These are phyloP conservation scores for Aleadryas rufinucha DNA, from an alignment of 2,113 vertebrate genomes.

Conservation along the genomic window DNA sequence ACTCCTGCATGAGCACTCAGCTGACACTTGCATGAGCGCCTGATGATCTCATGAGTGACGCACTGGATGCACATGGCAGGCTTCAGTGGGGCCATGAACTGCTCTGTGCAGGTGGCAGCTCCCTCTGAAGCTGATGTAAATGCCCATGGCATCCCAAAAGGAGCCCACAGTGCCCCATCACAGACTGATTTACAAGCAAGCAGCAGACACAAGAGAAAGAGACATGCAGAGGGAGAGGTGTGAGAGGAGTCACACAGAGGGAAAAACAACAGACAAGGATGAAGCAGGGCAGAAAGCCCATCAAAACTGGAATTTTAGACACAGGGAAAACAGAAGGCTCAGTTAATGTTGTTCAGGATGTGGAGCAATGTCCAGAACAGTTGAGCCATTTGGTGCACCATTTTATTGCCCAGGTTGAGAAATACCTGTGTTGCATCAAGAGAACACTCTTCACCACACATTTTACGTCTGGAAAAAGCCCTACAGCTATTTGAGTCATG, in stretches of 20 bases:
- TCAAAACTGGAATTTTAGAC: background rate
- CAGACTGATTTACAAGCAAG: background rate
- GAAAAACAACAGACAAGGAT: background rate
- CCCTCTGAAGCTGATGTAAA: background rate
- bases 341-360: background rate
- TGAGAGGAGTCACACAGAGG: background rate
- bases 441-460: background rate
- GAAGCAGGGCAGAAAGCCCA: background rate
- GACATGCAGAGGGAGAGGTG: background rate
- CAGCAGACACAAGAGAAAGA: background rate
- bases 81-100: background rate
- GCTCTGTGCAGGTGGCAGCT: background rate
- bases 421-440: background rate
- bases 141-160: background rate
- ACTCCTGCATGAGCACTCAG: background rate
- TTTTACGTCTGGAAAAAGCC: background rate
- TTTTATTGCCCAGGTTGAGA: background rate
- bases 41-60: background rate
- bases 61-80: fast-evolving
- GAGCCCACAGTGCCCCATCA: background rate
- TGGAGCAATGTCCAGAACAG: background rate
- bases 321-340: background rate
- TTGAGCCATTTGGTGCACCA: background rate
- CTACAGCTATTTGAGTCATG: background rate
- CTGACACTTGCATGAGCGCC: background rate